Evolutionary conservation across 2,113 vertebrate genomes (phyloP), one percentile per base, ranked within the genome.

Genomic region (Bubo scandiacus): DNA sequence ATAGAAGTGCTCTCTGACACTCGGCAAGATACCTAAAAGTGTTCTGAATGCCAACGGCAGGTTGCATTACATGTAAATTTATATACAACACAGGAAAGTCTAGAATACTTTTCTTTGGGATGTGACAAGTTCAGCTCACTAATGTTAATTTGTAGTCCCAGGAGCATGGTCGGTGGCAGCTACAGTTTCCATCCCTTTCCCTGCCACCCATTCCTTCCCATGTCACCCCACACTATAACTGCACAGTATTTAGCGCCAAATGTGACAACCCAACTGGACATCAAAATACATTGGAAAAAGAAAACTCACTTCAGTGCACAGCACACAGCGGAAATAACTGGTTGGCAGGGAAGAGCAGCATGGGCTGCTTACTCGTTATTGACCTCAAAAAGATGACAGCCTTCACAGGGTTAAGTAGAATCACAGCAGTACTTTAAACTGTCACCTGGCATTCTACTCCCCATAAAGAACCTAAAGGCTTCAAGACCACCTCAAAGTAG

Each of bases 241-340:
- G 16, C 51, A 49, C 6, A 34, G 65, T 10, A 40, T 70, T 94
- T 73, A 45, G 15, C 0, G 0, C 27, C 40, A 14, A 27, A 66
- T 12, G 9, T 5, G 4, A 68, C 1, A 8, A 83, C 26, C 29
- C 42, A 62, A 20, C 40, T n/a, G 22, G 27, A 91, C 32, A 71
- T 38, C 42, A 54, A 91, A 52, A 10, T 45, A 54, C 47, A 38
- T 0, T n/a, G 23, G 20, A 86, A 77, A 78, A 77, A 40, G 11
- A 71, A 52, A 83, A 77, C 45, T 61, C 7, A 4, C 22, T n/a
- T 29, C 52, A 45, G 13, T 74, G 32, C 82, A 57, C 17, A 43
- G 38, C 30, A 75, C 0, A 1, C 32, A 72, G 62, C 0, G 0
- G 36, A 86, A 80, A 47, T 45, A 94, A 65, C 52, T 25, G 9